phyloP scores from a whole-genome alignment of 2,797 vertebrate genomes.

The Pteropus rufus region DNA sequence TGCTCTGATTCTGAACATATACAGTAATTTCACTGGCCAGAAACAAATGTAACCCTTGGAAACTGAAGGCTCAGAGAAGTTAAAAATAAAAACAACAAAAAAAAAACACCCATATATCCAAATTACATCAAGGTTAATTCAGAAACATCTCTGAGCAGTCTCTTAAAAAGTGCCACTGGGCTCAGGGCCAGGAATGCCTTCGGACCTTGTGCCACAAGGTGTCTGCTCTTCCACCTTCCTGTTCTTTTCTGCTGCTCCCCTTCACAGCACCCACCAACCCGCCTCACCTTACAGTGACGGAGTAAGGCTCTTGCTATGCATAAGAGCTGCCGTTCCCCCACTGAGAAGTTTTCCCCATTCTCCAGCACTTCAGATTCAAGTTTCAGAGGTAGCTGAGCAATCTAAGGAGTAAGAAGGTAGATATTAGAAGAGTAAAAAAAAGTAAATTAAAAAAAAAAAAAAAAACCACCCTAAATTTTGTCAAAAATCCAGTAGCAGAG shows the following conservation, averaged over 20 bases:
- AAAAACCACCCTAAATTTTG: background rate
- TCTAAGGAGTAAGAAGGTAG: constrained; percentile 75
- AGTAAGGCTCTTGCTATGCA: constrained; percentile 91
- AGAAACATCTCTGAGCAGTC: background rate
- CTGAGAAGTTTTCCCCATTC: constrained; percentile 94
- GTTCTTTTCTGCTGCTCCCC: fast-evolving
- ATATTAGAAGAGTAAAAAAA: background rate
- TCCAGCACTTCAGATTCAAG: constrained; percentile 94
- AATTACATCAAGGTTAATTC: background rate
- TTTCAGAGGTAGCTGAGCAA: constrained; percentile 92
- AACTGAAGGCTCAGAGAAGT: background rate
- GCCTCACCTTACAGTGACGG: constrained; percentile 90
- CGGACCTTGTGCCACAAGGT: fast-evolving
- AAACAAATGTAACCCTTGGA: background rate
- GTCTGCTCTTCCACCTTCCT: too few species aligned
- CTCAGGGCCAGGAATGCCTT: background rate
- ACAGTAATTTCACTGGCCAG: background rate
- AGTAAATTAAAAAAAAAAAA: background rate
- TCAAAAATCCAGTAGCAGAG: background rate
- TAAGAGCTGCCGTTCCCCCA: constrained; percentile 92
- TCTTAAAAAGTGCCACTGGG: background rate
- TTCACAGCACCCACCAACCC: fast-evolving
- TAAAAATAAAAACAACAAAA: background rate
- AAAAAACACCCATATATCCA: background rate
- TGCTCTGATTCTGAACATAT: background rate